Percentiles rank a stretch among this genome's conserved stretches.
phyloP scores from a whole-genome alignment of 2,113 vertebrate species.

The Xenopus tropicalis region UCB_Xtro_10.0 CM004446.2:129598001-129598500 shows the following conservation, averaged over 20 bases:
- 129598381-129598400: not conserved
- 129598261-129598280: constrained; percentile 34
- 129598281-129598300: constrained; percentile 1
- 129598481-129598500: not conserved
- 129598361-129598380: not conserved
- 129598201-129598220: constrained; percentile 22
- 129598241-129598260: constrained; percentile 31
- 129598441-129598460: not conserved
- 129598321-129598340: not conserved
- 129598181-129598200: constrained; percentile 33
- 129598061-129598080: not conserved
- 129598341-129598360: not conserved
- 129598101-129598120: constrained; percentile 19
- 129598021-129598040: too few species aligned
- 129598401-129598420: not conserved
- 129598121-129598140: constrained; percentile 30
- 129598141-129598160: constrained; percentile 38
- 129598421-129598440: not conserved
- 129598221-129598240: constrained; percentile 37
- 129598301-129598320: not conserved
- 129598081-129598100: constrained; percentile 17
- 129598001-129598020: too few species aligned
- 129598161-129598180: constrained; percentile 43
- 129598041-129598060: too few species aligned
- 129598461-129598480: not conserved